A percentile compares a stretch with the other conserved stretches of the same genome.
These are phyloP conservation scores for Perizoma affinitatum DNA, from an alignment of 2,888 invertebrate genomes.

Conservation along the genomic window DNA sequence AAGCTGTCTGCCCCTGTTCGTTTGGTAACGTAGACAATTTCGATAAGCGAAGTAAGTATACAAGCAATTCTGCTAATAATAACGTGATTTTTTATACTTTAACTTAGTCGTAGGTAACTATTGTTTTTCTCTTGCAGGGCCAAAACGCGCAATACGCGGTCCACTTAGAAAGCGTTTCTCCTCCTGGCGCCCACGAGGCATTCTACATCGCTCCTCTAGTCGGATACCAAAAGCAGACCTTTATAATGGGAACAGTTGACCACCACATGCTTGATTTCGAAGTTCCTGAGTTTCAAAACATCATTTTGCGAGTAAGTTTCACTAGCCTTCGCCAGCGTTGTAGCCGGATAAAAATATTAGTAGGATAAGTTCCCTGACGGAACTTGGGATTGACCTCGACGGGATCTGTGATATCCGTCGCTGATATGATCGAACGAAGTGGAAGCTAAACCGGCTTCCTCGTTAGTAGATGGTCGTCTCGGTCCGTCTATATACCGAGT, in stretches of 20 bases:
- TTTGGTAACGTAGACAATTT: no score
- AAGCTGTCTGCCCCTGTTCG: no score
- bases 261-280: conserved; percentile 85
- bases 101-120: not conserved
- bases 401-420: no score
- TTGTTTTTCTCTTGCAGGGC: conserved; percentile 66
- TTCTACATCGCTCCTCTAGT: conserved; percentile 85
- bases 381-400: no score
- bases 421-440: no score
- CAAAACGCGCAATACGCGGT: conserved; percentile 84
- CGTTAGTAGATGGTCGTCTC: no score
- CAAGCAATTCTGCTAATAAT: not conserved
- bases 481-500: no score
- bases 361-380: no score
- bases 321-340: no score
- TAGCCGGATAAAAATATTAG: no score
- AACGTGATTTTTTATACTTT: not conserved
- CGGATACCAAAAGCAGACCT: conserved; percentile 85
- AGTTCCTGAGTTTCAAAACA: conserved; percentile 72
- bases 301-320: conserved; percentile 63
- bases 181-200: conserved; percentile 68
- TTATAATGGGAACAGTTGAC: conserved; percentile 83
- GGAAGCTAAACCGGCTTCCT: no score
- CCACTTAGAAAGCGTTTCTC: conserved; percentile 61
- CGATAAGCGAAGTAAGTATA: no score